Conservation (phyloP, 2,888 invertebrate genomes). For the Isotomurus palustris region DNA sequence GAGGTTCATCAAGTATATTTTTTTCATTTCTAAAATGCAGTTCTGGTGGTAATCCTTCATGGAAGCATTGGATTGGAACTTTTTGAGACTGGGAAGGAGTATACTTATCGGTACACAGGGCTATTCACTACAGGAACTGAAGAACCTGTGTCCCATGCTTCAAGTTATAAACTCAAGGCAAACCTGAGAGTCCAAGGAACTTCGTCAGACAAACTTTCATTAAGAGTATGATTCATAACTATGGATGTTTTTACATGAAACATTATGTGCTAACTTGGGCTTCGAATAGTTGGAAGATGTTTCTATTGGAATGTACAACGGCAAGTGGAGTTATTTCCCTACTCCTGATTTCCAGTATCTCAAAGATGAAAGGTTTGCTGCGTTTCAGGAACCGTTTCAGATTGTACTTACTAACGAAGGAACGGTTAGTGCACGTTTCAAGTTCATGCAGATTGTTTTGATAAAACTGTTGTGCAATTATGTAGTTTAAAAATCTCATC, state of each 20-base stretch:
- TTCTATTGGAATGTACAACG: conserved; percentile 43
- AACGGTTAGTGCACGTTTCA: too few species aligned
- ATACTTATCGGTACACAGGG: conserved; percentile 38
- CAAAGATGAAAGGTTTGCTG: conserved; percentile 27
- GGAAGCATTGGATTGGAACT: conserved; percentile 4
- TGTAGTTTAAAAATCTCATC: conserved; percentile 42
- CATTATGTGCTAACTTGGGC: neutral
- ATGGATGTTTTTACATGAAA: neutral
- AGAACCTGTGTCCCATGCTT: conserved; percentile 35
- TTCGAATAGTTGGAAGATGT: conserved; percentile 37
- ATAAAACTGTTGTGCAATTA: neutral
- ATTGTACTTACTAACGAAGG: conserved; percentile 36
- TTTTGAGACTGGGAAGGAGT: conserved; percentile 38
- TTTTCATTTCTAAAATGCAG: too few species aligned
- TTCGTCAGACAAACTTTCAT: conserved; percentile 25
- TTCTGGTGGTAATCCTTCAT: neutral
- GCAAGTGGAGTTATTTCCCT: conserved; percentile 45
- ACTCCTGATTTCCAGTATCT: conserved; percentile 33
- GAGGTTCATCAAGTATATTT: too few species aligned
- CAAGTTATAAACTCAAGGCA: conserved; percentile 41
- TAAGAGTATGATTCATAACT: conserved; percentile 22
- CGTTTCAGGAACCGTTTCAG: conserved; percentile 39
- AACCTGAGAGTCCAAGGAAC: conserved; percentile 35
- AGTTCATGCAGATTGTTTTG: too few species aligned
- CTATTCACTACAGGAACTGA: conserved; percentile 42